Conservation (phyloP, 2,888 invertebrate species). For the Neoaliturus tenellus region DNA sequence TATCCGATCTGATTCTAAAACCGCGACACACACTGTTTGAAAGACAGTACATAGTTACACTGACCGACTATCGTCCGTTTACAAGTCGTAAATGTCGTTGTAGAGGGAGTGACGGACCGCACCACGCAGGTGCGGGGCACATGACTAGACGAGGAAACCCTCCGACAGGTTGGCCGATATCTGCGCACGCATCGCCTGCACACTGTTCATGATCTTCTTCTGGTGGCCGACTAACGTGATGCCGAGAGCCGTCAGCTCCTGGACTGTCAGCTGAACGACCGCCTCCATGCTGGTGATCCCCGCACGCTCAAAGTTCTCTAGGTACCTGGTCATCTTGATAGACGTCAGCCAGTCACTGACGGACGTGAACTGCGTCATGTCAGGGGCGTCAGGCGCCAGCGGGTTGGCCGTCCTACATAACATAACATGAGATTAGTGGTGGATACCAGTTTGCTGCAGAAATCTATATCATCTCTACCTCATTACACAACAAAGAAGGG, state of each 20-base stretch:
- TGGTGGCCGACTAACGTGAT: slow-evolving; percentile 98
- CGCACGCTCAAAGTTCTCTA: slow-evolving; percentile 94
- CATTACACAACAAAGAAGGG: no score
- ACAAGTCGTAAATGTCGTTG: slow-evolving; percentile 48
- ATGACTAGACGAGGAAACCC: slow-evolving; percentile 82
- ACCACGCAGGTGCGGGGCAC: slow-evolving; percentile 31
- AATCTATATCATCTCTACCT: no score
- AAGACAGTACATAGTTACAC: not conserved
- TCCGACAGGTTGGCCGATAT: slow-evolving; percentile 85
- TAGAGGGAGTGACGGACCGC: slow-evolving; percentile 46
- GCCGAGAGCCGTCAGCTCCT: slow-evolving; percentile 94
- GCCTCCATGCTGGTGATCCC: slow-evolving; percentile 90
- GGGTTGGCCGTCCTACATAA: slow-evolving; percentile 89
- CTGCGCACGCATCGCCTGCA: slow-evolving; percentile 92
- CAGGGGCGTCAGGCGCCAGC: slow-evolving; percentile 88
- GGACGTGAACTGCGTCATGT: slow-evolving; percentile 89
- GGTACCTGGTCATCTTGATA: slow-evolving; percentile 97
- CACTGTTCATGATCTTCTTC: slow-evolving; percentile 97
- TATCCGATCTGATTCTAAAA: not conserved
- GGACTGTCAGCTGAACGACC: slow-evolving; percentile 93
- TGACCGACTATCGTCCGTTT: not conserved
- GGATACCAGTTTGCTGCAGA: no score
- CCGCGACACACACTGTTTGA: not conserved
- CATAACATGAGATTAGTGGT: no score
- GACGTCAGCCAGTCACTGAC: slow-evolving; percentile 97